Percentiles rank a stretch among this genome's conserved stretches.
phyloP scores from a whole-genome alignment of 2,888 invertebrate genomes.

The Lobophora halterata region DNA sequence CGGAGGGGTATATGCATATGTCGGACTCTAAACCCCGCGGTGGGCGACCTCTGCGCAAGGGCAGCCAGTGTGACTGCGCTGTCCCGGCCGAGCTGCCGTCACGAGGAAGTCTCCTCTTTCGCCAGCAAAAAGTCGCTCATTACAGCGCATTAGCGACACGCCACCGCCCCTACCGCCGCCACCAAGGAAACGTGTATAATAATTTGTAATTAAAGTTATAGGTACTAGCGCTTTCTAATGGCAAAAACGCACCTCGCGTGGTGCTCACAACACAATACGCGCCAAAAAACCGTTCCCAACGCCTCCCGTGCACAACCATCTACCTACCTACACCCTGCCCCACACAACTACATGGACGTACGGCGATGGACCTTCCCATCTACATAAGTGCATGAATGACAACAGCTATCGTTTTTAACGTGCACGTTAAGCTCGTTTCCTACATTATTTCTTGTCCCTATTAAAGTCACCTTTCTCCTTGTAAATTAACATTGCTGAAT shows the following conservation, averaged over 20 bases:
- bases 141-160: constrained; percentile 17
- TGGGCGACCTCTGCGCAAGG: too few species aligned
- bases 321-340: too few species aligned
- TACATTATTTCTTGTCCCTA: constrained; percentile 17
- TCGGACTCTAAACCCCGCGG: constrained; percentile 1
- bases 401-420: constrained; percentile 12
- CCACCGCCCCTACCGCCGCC: too few species aligned
- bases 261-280: constrained; percentile 21
- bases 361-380: too few species aligned
- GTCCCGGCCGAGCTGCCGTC: too few species aligned
- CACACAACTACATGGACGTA: too few species aligned
- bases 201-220: constrained; percentile 38
- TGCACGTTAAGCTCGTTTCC: constrained; percentile 14
- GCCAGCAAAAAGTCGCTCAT: constrained; percentile 12
- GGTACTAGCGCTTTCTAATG: constrained; percentile 40
- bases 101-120: too few species aligned
- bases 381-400: constrained; percentile 10
- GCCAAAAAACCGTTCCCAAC: constrained; percentile 48
- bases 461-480: constrained; percentile 12
- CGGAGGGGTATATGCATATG: too few species aligned
- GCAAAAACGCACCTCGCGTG: constrained; percentile 34
- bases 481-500: constrained; percentile 4
- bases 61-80: too few species aligned
- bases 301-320: constrained; percentile 10
- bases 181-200: constrained; percentile 38